phyloP scores from a whole-genome alignment of 2,113 vertebrate genomes.

The Ondatra zibethicus region DNA sequence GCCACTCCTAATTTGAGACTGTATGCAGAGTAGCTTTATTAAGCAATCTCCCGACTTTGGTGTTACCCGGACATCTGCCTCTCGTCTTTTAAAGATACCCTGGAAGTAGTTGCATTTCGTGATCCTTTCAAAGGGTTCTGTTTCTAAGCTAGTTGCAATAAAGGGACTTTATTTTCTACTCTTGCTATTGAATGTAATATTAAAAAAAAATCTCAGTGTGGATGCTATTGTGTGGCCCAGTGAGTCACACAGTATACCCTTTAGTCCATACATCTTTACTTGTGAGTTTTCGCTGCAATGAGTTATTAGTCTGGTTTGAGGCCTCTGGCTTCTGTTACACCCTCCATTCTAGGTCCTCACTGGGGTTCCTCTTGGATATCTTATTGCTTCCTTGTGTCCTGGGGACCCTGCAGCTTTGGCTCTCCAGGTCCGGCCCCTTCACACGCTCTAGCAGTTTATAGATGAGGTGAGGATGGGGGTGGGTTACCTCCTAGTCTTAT shows the following conservation, averaged over 20 bases:
- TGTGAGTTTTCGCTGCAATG: neutral
- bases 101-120: conserved; percentile 63
- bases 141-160: conserved; percentile 54
- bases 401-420: neutral
- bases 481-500: too few species aligned
- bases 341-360: neutral
- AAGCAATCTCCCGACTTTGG: conserved; percentile 82
- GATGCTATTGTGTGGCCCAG: neutral
- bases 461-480: neutral
- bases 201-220: neutral
- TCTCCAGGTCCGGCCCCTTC: neutral
- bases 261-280: neutral
- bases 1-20: conserved; percentile 83
- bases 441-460: neutral
- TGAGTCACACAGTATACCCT: neutral
- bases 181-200: conserved; percentile 12
- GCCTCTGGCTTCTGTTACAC: neutral
- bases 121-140: conserved; percentile 52
- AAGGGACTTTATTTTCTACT: conserved; percentile 66
- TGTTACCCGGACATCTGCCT: conserved; percentile 84
- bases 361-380: neutral
- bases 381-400: neutral
- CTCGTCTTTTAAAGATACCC: conserved; percentile 64
- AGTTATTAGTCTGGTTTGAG: neutral
- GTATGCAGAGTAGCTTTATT: conserved; percentile 84